Evolutionary conservation across 1,140 invertebrate species (phyloP).

Genomic region (Diorhabda sublineata): DNA sequence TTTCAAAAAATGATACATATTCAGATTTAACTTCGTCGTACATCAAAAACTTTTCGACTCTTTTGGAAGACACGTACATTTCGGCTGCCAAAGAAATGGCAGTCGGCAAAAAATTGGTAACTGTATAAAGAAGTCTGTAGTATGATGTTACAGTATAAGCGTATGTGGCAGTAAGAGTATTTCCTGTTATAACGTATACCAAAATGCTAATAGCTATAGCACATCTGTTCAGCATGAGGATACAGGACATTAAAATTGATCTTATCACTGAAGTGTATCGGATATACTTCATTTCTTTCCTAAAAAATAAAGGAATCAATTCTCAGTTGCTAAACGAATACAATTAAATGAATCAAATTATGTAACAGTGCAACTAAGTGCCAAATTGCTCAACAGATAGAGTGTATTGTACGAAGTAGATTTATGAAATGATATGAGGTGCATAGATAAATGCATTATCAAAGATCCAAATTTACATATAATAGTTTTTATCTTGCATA

Average conservation of each 20-base stretch:
- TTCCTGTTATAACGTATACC: background rate
- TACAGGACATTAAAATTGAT: background rate
- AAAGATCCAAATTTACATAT: no score
- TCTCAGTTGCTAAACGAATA: no score
- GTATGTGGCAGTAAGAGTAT: background rate
- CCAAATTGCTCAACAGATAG: no score
- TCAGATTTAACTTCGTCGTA: background rate
- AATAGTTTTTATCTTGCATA: no score
- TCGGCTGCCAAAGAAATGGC: background rate
- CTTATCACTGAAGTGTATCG: background rate
- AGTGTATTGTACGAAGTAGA: no score
- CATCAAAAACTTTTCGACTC: background rate
- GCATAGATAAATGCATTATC: no score
- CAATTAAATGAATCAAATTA: no score
- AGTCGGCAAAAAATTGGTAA: background rate
- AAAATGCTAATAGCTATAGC: background rate
- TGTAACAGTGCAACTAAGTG: no score
- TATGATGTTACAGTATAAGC: background rate
- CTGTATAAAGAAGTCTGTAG: background rate
- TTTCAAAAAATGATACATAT: background rate
- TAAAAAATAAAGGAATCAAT: slow-evolving; percentile 22
- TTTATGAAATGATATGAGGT: no score
- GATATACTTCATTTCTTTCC: slow-evolving; percentile 18
- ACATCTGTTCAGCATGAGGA: background rate
- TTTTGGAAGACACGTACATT: background rate